Evolutionary conservation across 2,797 vertebrate species (phyloP).

Genomic region (Poecilia picta): DNA sequence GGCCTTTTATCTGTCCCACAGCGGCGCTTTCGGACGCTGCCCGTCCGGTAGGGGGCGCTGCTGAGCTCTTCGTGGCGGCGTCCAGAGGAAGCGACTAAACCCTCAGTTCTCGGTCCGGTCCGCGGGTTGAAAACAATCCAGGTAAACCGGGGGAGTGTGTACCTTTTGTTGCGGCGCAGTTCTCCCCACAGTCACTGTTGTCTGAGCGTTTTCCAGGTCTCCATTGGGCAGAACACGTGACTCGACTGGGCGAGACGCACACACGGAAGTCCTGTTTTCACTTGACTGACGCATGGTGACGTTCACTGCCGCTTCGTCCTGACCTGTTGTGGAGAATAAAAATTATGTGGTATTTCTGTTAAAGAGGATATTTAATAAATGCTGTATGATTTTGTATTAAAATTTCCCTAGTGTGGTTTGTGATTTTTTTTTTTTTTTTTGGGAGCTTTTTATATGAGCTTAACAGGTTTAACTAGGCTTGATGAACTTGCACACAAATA

Average conservation of each 20-base stretch:
- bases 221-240: slow-evolving; percentile 39
- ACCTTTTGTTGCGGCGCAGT: slow-evolving; percentile 27
- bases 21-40: slow-evolving; percentile 75
- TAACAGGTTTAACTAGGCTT: not conserved
- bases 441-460: not conserved
- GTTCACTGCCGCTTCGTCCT: not conserved
- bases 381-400: not conserved
- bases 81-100: slow-evolving; percentile 43
- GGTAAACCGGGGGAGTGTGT: slow-evolving; percentile 78
- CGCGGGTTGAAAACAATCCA: slow-evolving; percentile 70
- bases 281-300: slow-evolving; percentile 62
- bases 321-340: not conserved
- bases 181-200: slow-evolving; percentile 70
- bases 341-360: not conserved
- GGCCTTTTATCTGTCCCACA: slow-evolving; percentile 83
- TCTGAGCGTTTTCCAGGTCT: slow-evolving; percentile 79
- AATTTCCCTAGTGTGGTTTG: not conserved
- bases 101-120: slow-evolving; percentile 41
- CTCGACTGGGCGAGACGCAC: slow-evolving; percentile 45
- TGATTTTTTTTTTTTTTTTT: not conserved
- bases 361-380: slow-evolving; percentile 15
- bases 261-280: slow-evolving; percentile 32
- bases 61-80: slow-evolving; percentile 55
- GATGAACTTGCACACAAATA: not conserved
- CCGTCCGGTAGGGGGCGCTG: slow-evolving; percentile 69